Base-by-base conservation (phyloP, 2,888 invertebrate species). In the Protonemura montana region DNA sequence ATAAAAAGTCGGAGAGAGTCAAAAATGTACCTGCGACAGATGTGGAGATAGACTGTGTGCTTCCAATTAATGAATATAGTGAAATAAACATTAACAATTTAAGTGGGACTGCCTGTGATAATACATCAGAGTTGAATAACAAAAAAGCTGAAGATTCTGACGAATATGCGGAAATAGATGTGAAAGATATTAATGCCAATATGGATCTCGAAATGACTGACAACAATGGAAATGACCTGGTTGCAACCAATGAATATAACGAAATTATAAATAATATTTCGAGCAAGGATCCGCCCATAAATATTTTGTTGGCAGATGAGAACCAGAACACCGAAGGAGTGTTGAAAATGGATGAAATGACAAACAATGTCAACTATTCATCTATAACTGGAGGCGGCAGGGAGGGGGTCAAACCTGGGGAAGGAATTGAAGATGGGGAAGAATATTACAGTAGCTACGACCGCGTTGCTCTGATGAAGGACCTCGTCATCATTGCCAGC, bases 401-500 rank as follows among this genome's bases (percentile, higher is more conserved):
- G 6, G 81, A n/a, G 27, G 81, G 30, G 5, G 10, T 21, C 28
- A 81, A 81, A 81, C 21, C 41, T n/a, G 76, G 10, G 27, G 35
- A 25, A 77, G 86, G 80, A 30, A 30, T 29, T 27, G 76, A 80
- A 28, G 82, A 82, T 5, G 86, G 86, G 3, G 86, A 87, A 21
- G 87, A 87, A 27, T 86, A 87, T 59, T 87, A 87, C 76, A 81
- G 76, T 27, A 35, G 30, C 16, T 87, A 86, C 76, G 86, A 86
- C 26, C n/a, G n/a, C 16, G 25, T 86, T 21, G 78, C 86, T 26
- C 21, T 85, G 7, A 82, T 82, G 59, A 42, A 86, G 29, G 28
- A 26, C 30, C 27, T 29, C 16, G 59, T 10, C 13, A 59, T 59
- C 59, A 21, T 59, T 10, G 30, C 35, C n/a, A 13, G 3, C 28